Conservation (phyloP, 2,888 invertebrate genomes). For the Megaustenia siamemsis region DNA sequence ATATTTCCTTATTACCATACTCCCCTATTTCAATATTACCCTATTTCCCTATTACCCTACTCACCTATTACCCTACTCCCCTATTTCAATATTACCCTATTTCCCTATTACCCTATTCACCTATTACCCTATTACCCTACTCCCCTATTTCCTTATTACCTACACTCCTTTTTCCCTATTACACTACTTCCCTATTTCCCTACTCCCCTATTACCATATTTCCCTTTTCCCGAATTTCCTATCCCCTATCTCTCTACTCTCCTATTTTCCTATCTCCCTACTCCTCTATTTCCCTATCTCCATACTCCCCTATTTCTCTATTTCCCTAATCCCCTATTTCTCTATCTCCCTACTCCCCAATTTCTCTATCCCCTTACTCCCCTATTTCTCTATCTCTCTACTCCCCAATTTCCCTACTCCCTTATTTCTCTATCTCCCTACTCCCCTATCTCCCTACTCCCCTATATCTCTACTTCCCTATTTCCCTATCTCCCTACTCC, state of each 20-base stretch:
- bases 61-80: neutral
- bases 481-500: neutral
- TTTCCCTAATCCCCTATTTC: neutral
- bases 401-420: neutral
- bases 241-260: neutral
- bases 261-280: conserved; percentile 6
- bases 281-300: conserved; percentile 8
- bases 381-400: conserved; percentile 1
- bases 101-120: neutral
- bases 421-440: neutral
- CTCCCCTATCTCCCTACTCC: neutral
- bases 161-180: neutral
- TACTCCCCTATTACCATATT: neutral
- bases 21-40: too few relatives aligned
- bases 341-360: too few relatives aligned
- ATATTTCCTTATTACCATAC: too few relatives aligned
- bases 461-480: neutral
- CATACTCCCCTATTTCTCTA: neutral
- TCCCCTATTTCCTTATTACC: neutral
- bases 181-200: neutral
- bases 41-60: too few relatives aligned
- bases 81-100: neutral
- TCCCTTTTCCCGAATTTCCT: too few relatives aligned
- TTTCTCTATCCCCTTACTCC: neutral
- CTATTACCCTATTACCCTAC: too few relatives aligned